phyloP scores from a whole-genome alignment of 2,888 invertebrate species.

The Mythimna ferrago region DNA sequence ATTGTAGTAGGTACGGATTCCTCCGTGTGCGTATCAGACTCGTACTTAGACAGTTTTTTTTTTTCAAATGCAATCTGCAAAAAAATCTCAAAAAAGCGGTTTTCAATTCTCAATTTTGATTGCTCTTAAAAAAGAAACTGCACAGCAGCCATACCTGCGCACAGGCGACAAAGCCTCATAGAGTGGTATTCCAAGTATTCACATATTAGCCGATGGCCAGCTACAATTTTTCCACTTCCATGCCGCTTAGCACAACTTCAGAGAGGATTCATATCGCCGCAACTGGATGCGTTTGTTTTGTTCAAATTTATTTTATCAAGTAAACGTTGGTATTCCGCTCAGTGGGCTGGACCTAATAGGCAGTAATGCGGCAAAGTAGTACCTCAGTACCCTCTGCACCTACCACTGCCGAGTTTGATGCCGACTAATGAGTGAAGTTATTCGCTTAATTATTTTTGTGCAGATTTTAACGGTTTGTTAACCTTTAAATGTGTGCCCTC shows the following conservation, averaged over 20 bases:
- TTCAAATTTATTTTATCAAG: conserved; percentile 90
- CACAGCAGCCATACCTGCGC: conserved; percentile 25
- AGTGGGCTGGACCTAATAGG: conserved; percentile 84
- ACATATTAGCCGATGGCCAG: conserved; percentile 84
- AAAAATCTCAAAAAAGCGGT: background rate
- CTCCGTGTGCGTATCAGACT: too few species aligned
- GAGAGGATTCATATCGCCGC: conserved; percentile 89
- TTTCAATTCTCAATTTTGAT: conserved; percentile 25
- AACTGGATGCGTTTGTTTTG: conserved; percentile 89
- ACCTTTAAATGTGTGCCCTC: conserved; percentile 71
- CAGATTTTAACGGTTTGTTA: conserved; percentile 73
- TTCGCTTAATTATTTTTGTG: conserved; percentile 85
- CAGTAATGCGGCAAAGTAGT: conserved; percentile 82
- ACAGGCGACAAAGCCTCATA: conserved; percentile 73
- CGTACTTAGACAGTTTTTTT: background rate
- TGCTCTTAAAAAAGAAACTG: conserved; percentile 19
- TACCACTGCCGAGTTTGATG: conserved; percentile 71
- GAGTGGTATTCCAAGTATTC: conserved; percentile 84
- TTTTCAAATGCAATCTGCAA: background rate
- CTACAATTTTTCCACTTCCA: conserved; percentile 88
- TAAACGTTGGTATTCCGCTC: conserved; percentile 87
- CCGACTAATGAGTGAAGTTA: conserved; percentile 85
- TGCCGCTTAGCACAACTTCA: conserved; percentile 88
- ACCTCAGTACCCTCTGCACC: conserved; percentile 60
- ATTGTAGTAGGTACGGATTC: too few species aligned